phyloP scores from a whole-genome alignment of 1,140 invertebrate genomes.

The Hypothenemus hampei region DNA sequence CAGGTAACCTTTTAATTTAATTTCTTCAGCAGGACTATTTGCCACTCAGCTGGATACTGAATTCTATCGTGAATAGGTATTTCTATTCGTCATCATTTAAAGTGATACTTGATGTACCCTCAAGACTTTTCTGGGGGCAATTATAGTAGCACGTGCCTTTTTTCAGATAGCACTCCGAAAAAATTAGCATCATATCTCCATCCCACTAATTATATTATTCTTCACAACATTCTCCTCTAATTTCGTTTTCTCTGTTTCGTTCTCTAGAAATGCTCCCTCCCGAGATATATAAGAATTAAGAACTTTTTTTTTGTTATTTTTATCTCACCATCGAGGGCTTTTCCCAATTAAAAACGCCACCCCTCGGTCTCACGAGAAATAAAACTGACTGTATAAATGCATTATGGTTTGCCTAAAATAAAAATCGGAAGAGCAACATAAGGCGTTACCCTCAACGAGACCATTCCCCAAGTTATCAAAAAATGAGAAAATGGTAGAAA shows the following conservation, averaged over 20 bases:
- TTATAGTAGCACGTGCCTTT: conserved; percentile 2
- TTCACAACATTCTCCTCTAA: conserved; percentile 6
- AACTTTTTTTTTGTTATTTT: conserved; percentile 27
- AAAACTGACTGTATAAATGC: conserved; percentile 27
- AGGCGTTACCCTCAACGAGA: conserved; percentile 19
- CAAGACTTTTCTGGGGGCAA: not conserved
- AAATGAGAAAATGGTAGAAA: conserved; percentile 19
- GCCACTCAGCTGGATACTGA: conserved; percentile 19
- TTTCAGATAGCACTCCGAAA: not conserved
- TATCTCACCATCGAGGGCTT: conserved; percentile 19
- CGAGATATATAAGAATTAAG: conserved; percentile 15
- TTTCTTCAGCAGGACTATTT: conserved; percentile 13
- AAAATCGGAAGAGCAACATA: conserved; percentile 21
- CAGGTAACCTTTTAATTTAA: not conserved
- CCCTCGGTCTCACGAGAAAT: conserved; percentile 23
- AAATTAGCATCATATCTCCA: not conserved
- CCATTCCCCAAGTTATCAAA: conserved; percentile 19
- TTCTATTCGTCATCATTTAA: not conserved
- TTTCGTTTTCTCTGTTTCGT: conserved; percentile 17
- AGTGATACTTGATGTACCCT: not conserved
- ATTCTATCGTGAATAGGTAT: not conserved
- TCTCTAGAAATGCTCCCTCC: conserved; percentile 15
- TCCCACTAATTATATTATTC: conserved; percentile 16
- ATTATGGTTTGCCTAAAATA: conserved; percentile 25
- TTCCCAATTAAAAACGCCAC: conserved; percentile 18